Conservation (phyloP, 2,113 vertebrate species). For the Sphyrna mokarran region DNA sequence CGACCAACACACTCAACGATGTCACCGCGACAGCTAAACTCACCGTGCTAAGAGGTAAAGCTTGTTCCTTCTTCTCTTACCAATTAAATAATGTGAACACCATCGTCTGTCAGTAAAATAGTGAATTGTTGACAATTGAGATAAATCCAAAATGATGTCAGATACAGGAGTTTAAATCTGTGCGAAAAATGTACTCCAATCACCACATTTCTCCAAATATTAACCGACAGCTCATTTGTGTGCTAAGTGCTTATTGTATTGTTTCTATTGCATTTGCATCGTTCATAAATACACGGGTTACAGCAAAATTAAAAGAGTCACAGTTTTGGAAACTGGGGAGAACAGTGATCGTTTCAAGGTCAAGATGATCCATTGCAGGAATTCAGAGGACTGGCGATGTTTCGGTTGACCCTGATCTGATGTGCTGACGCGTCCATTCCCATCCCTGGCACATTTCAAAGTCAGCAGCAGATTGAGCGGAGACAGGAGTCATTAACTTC, state of each 20-base stretch:
- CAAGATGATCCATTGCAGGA: not conserved
- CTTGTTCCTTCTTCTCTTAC: not conserved
- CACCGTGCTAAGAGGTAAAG: constrained; percentile 89
- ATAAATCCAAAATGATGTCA: not conserved
- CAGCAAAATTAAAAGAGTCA: not conserved
- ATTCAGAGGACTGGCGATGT: not conserved
- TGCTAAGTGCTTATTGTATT: not conserved
- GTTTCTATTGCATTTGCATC: not conserved
- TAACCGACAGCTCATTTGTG: not conserved
- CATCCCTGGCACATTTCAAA: not conserved
- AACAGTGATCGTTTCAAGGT: not conserved
- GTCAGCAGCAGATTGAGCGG: not conserved
- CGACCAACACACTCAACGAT: constrained; percentile 81
- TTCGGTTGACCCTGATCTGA: not conserved
- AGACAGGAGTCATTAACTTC: constrained; percentile 4
- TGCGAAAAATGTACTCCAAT: not conserved
- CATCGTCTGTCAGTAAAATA: not conserved
- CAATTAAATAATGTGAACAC: not conserved
- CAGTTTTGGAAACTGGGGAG: not conserved
- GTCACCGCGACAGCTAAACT: constrained; percentile 84
- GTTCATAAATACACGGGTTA: not conserved
- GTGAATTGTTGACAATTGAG: not conserved
- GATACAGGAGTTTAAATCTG: not conserved
- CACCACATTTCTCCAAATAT: not conserved
- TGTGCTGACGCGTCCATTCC: not conserved